phyloP scores from a whole-genome alignment of 2,888 invertebrate genomes.

The Metallyticus violacea region DNA sequence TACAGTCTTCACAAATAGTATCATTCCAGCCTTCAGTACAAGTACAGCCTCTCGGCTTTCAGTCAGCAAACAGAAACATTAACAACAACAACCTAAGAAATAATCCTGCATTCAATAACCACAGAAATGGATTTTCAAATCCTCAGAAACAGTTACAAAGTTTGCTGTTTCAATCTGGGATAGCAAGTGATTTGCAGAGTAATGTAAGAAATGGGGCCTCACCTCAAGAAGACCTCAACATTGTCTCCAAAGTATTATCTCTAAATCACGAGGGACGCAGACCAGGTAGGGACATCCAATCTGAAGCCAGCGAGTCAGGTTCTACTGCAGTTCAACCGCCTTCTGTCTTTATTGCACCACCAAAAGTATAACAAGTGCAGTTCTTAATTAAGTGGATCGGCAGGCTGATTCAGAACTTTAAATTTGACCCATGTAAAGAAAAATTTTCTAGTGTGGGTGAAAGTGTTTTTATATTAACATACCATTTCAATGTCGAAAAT shows the following conservation, averaged over 20 bases:
- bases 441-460: neutral
- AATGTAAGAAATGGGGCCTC: constrained; percentile 45
- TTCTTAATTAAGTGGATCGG: neutral
- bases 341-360: neutral
- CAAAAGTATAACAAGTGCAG: neutral
- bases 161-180: constrained; percentile 63
- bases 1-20: neutral
- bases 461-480: no score
- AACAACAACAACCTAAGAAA: neutral
- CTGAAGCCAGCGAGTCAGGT: neutral
- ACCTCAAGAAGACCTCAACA: constrained; percentile 70
- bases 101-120: neutral
- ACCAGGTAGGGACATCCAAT: neutral
- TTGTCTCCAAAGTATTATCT: constrained; percentile 77
- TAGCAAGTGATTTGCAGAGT: constrained; percentile 48
- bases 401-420: neutral
- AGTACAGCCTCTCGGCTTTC: neutral
- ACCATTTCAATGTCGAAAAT: no score
- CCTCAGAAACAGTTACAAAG: constrained; percentile 57
- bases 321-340: neutral
- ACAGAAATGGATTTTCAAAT: constrained; percentile 40
- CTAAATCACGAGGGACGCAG: constrained; percentile 59
- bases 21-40: neutral
- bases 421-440: neutral
- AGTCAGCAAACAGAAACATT: constrained; percentile 46